Evolutionary conservation across 1,140 invertebrate species (phyloP).

Genomic region (Choristoneura fumiferana): DNA sequence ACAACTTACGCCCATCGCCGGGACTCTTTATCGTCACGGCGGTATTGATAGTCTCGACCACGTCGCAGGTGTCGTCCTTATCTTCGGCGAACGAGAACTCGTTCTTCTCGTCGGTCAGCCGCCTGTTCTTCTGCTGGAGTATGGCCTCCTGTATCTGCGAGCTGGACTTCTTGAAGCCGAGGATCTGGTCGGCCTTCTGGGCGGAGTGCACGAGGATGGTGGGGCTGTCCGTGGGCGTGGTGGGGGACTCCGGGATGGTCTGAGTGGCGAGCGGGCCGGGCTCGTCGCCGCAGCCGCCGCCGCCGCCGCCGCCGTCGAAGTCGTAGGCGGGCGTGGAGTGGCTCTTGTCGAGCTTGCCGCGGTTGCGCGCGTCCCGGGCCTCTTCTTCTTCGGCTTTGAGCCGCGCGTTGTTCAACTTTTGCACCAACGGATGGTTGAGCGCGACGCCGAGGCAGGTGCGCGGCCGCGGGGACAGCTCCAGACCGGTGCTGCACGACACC

Average conservation of each 20-base stretch:
- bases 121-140: conserved; percentile 39
- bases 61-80: conserved; percentile 35
- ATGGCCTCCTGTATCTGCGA: conserved; percentile 62
- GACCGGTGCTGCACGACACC: conserved; percentile 84
- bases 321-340: conserved; percentile 88
- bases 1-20: no score
- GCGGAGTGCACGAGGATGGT: conserved; percentile 38
- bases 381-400: background rate
- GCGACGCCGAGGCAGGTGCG: conserved; percentile 82
- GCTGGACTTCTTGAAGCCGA: conserved; percentile 66
- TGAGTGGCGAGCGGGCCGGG: conserved; percentile 44
- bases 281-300: conserved; percentile 21
- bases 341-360: conserved; percentile 85
- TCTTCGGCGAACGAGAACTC: conserved; percentile 19
- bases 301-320: conserved; percentile 72
- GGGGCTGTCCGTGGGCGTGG: conserved; percentile 47
- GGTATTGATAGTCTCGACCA: conserved; percentile 60
- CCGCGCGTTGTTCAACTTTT: no score
- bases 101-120: background rate
- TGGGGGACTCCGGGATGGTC: conserved; percentile 61
- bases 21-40: conserved; percentile 36
- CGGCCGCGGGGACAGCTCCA: conserved; percentile 82
- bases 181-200: conserved; percentile 58
- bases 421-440: conserved; percentile 26
- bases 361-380: conserved; percentile 29